phyloP scores from a whole-genome alignment of 2,113 vertebrate species.

The Anarrhichthys ocellatus region DNA sequence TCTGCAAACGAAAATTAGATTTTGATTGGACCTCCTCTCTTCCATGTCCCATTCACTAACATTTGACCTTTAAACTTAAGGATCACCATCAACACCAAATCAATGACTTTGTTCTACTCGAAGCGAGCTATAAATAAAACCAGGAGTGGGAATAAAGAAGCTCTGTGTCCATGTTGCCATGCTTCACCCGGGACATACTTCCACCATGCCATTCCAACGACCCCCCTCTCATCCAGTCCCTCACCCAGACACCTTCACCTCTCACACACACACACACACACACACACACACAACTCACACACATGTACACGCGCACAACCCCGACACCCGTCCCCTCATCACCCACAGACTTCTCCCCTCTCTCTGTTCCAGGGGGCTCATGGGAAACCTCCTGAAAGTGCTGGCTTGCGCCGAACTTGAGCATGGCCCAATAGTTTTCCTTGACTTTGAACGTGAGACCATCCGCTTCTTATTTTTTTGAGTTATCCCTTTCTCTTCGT shows the following conservation, averaged over 20 bases:
- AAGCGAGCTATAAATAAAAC: not conserved
- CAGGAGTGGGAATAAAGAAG: conserved; percentile 74
- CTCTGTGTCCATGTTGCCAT: conserved; percentile 69
- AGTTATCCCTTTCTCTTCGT: conserved; percentile 71
- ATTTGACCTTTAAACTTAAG: not conserved
- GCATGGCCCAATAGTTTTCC: conserved; percentile 97
- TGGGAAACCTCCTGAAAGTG: conserved; percentile 98
- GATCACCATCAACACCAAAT: not conserved
- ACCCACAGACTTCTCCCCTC: conserved; percentile 89
- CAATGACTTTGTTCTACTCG: not conserved
- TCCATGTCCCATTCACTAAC: not conserved
- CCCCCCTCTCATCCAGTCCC: conserved; percentile 58
- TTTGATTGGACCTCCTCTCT: not conserved
- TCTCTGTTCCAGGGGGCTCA: conserved; percentile 95
- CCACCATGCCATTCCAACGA: conserved; percentile 63
- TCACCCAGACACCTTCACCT: conserved; percentile 50
- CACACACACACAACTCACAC: conserved; percentile 35
- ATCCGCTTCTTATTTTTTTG: conserved; percentile 86
- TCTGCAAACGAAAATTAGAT: not conserved
- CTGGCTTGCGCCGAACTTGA: conserved; percentile 95
- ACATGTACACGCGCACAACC: conserved; percentile 64
- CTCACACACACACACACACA: conserved; percentile 52
- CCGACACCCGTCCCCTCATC: conserved; percentile 81
- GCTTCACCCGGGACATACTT: conserved; percentile 71
- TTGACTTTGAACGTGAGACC: conserved; percentile 99